Percentiles rank a stretch among this genome's conserved stretches.
Evolutionary conservation across 1,140 invertebrate species (phyloP).

Genomic region (Tetragnatha versicolor): DNA sequence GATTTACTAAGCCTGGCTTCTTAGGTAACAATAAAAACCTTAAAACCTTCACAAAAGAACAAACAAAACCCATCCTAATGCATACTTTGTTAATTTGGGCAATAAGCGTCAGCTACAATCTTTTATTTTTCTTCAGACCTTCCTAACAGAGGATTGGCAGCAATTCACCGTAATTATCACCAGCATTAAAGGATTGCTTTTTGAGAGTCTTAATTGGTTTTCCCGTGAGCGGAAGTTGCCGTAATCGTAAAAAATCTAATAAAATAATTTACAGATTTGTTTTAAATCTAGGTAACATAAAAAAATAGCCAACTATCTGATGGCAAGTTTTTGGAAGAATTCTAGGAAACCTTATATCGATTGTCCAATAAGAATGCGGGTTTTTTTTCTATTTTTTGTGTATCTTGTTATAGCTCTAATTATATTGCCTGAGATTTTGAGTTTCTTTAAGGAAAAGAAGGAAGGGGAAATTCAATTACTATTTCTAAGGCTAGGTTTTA

Average conservation of each 20-base stretch:
- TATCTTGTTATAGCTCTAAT: background rate
- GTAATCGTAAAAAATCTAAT: conserved; percentile 11
- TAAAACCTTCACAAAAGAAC: too few relatives aligned
- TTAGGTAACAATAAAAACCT: too few relatives aligned
- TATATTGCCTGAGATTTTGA: conserved; percentile 13
- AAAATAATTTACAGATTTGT: conserved; percentile 14
- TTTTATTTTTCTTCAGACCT: background rate
- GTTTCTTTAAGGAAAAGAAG: conserved; percentile 15
- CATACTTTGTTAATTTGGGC: conserved; percentile 8
- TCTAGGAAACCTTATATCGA: conserved; percentile 26
- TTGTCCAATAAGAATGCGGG: background rate
- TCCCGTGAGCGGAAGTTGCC: background rate
- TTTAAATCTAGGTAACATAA: conserved; percentile 8
- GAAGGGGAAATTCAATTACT: conserved; percentile 33
- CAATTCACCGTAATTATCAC: background rate
- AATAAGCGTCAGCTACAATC: too few relatives aligned
- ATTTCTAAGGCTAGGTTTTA: too few relatives aligned
- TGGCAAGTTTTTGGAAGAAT: background rate
- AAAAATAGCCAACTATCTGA: background rate
- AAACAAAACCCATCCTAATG: background rate
- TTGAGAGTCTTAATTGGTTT: conserved; percentile 16
- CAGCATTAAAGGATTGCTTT: conserved; percentile 14
- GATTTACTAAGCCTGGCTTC: too few relatives aligned
- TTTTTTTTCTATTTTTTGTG: background rate
- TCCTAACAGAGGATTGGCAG: background rate